Percentiles rank a stretch among this genome's conserved stretches.
Evolutionary conservation across 2,113 vertebrate genomes (phyloP).

Genomic region (Misgurnus anguillicaudatus): DNA sequence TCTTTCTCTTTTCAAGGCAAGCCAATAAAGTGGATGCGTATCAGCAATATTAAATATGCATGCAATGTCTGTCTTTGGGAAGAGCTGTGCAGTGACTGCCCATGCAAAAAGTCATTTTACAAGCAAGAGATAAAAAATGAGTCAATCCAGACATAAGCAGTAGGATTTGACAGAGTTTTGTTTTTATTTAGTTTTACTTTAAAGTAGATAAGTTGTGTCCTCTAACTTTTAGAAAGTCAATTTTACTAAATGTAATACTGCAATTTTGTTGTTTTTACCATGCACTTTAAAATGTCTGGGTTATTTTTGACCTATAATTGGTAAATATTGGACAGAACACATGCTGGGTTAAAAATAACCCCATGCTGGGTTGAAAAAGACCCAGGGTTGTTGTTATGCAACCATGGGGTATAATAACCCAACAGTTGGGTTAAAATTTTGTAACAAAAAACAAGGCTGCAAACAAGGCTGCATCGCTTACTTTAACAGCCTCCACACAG

Average conservation of each 20-base stretch:
- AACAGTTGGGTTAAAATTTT: no score
- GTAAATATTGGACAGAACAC: no score
- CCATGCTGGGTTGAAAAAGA: no score
- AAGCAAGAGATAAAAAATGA: constrained; percentile 62
- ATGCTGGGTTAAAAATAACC: no score
- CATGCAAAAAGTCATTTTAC: constrained; percentile 54
- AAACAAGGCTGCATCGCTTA: background rate
- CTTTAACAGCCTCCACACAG: background rate
- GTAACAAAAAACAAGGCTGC: no score
- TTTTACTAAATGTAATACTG: constrained; percentile 32
- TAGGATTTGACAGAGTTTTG: constrained; percentile 57
- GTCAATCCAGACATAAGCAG: constrained; percentile 53
- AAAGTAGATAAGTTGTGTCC: constrained; percentile 47
- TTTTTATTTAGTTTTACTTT: constrained; percentile 48
- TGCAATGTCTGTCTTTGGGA: constrained; percentile 37
- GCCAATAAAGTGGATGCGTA: constrained; percentile 43
- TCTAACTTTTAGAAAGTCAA: constrained; percentile 23
- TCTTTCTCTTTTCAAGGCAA: constrained; percentile 27
- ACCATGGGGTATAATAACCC: no score
- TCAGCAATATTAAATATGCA: constrained; percentile 45
- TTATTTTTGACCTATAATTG: no score
- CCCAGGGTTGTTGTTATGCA: no score
- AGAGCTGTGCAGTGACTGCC: constrained; percentile 44
- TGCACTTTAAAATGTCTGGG: no score
- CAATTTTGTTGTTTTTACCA: no score